Evolutionary conservation across 2,797 vertebrate species (phyloP).

Genomic region (Sebastes elongatus): DNA sequence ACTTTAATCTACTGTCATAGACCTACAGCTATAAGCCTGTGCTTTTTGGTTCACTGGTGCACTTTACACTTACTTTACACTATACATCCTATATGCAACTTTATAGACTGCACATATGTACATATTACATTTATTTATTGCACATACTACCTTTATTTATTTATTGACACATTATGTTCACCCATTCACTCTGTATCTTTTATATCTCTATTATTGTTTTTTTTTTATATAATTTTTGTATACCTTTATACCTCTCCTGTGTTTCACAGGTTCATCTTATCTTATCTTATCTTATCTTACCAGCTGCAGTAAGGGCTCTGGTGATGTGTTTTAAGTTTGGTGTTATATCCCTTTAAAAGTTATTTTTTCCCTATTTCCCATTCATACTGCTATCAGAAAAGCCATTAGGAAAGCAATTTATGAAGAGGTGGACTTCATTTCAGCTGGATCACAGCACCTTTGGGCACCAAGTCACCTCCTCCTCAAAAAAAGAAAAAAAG

Average conservation of each 20-base stretch:
- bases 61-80: too few relatives aligned
- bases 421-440: constrained; percentile 40
- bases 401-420: constrained; percentile 27
- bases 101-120: too few relatives aligned
- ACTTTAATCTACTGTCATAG: neutral
- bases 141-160: too few relatives aligned
- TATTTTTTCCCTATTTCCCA: constrained; percentile 20
- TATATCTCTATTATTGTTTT: too few relatives aligned
- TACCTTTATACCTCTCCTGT: too few relatives aligned
- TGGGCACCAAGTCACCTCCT: constrained; percentile 26
- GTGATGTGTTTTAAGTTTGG: constrained; percentile 1
- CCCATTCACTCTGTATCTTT: too few relatives aligned
- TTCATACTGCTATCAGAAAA: constrained; percentile 13
- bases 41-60: neutral
- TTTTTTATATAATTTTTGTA: too few relatives aligned
- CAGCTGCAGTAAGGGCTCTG: neutral
- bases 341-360: constrained; percentile 44
- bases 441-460: constrained; percentile 38
- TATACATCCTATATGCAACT: too few relatives aligned
- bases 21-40: neutral
- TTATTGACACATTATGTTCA: too few relatives aligned
- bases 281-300: too few relatives aligned
- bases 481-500: neutral
- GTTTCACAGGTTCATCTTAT: too few relatives aligned
- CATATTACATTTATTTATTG: too few relatives aligned